Evolutionary conservation across 2,113 vertebrate genomes (phyloP).

Genomic region (Pygoscelis adeliae): DNA sequence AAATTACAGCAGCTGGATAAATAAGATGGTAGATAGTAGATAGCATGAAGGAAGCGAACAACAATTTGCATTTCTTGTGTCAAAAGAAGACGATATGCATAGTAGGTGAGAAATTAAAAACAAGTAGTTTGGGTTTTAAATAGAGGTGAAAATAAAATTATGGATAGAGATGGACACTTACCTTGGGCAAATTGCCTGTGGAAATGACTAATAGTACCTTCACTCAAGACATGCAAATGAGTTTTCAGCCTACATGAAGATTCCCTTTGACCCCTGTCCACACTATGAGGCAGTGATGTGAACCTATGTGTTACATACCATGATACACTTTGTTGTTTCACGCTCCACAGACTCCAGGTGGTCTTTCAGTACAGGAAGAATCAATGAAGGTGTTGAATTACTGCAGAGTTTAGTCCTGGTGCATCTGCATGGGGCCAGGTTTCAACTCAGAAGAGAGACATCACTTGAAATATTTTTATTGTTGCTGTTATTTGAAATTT

Average conservation of each 20-base stretch:
- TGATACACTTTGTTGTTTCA: neutral
- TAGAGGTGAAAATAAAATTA: neutral
- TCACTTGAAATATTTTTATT: neutral
- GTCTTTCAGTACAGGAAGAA: neutral
- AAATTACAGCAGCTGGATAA: neutral
- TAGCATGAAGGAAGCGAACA: neutral
- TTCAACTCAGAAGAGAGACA: neutral
- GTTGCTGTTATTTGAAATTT: neutral
- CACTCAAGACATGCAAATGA: neutral
- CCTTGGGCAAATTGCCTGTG: neutral
- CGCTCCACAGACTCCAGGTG: neutral
- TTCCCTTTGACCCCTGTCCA: neutral
- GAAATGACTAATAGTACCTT: neutral
- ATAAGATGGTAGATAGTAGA: neutral
- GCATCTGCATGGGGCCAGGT: neutral
- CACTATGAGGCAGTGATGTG: neutral
- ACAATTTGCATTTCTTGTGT: neutral
- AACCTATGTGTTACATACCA: neutral
- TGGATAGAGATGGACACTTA: neutral
- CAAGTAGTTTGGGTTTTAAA: neutral
- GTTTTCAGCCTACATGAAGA: neutral
- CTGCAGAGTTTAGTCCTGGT: neutral
- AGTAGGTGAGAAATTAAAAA: neutral
- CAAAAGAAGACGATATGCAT: neutral
- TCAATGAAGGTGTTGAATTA: neutral